Base-by-base conservation (phyloP, 1,140 invertebrate genomes). In the Anastatus disparis region DNA sequence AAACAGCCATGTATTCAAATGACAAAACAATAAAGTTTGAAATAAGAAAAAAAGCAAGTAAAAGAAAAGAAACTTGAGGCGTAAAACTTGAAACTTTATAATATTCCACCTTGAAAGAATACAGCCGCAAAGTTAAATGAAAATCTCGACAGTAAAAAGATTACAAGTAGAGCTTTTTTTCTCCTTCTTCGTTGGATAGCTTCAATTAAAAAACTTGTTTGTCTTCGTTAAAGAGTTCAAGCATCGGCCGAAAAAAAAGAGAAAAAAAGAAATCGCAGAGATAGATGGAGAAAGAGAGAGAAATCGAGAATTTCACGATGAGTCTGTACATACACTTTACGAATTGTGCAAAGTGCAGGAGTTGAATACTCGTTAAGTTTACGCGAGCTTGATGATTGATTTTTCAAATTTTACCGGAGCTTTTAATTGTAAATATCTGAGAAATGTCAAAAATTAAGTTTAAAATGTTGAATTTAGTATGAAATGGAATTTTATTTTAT, bases 191-290 rank as follows among this genome's bases (percentile, higher is more conserved):
- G n/a, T n/a, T n/a, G n/a, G 31, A 0, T 13, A 31, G n/a, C 24
- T 63, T 48, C 59, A 48, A 63, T 63, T 63, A 50, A 63, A 63
- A 63, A 50, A 63, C 59, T 63, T 63, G 24, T 63, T 63, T 15
- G 29, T 42, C 13, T 42, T 20, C 22, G 20, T 59, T 42, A 24
- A 13, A 1, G 26, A n/a, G 12, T n/a, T 38, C 13, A 15, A 35
- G n/a, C n/a, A 56, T 17, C n/a, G n/a, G n/a, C n/a, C n/a, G 27
- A 56, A 38, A 31, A 4, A 20, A 26, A 38, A 17, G 15, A 56
- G 1, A 56, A 9, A 27, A 53, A 22, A 13, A 38, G 2, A 13
- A 35, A 35, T 15, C 24, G 24, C 13, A 10, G 1, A 55, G 22
- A 40, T 35, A 6, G 31, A 35, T 10, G 4, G 31, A 35, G 31